These are phyloP conservation scores for Zaprionus kolodkinae DNA, from an alignment of 1,140 invertebrate species.

Conservation along the genomic window DNA sequence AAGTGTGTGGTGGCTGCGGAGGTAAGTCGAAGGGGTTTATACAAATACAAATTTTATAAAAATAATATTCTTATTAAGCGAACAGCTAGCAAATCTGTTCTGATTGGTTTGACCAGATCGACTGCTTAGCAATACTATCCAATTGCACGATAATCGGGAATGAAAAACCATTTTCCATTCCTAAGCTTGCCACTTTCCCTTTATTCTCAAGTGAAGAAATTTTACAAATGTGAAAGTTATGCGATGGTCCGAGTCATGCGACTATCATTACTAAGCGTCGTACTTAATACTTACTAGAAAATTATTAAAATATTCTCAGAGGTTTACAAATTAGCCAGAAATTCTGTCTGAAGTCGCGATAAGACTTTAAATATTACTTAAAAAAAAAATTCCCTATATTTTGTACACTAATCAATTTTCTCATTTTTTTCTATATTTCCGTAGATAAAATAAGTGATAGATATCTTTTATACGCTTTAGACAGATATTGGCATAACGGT, in stretches of 20 bases:
- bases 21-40: constrained; percentile 46
- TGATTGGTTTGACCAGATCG: neutral
- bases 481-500: constrained; percentile 96
- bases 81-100: neutral
- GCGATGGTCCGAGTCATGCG: neutral
- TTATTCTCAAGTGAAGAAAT: neutral
- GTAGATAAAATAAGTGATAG: constrained; percentile 93
- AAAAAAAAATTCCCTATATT: too few species aligned
- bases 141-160: neutral
- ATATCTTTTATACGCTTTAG: constrained; percentile 93
- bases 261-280: neutral
- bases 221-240: neutral
- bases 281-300: neutral
- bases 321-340: too few species aligned
- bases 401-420: constrained; percentile 18
- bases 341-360: too few species aligned
- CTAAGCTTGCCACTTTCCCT: neutral
- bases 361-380: too few species aligned
- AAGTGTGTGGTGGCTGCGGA: constrained; percentile 88
- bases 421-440: constrained; percentile 35
- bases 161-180: neutral
- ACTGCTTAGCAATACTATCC: neutral
- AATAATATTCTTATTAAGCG: too few species aligned
- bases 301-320: too few species aligned
- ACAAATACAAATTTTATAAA: neutral